Percentiles rank a stretch among this genome's conserved stretches.
phyloP scores from a whole-genome alignment of 2,797 vertebrate genomes.

The Linurgus olivaceus region DNA sequence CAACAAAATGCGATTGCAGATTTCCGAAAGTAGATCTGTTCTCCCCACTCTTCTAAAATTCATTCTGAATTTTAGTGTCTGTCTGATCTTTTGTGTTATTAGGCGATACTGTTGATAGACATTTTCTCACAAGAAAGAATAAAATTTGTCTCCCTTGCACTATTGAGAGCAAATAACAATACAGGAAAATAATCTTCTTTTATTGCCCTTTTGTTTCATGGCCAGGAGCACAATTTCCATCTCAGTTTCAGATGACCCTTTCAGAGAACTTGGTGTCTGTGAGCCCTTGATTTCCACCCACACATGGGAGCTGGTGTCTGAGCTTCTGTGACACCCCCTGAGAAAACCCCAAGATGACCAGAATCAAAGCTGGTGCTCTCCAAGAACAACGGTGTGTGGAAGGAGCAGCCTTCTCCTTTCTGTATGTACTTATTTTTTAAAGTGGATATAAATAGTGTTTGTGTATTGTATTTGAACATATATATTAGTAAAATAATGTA shows the following conservation, averaged over 20 bases:
- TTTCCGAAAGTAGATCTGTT: background rate
- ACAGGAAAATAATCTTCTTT: background rate
- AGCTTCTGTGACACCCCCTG: background rate
- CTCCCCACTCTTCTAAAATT: background rate
- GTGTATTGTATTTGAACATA: background rate
- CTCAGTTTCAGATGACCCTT: background rate
- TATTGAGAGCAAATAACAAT: background rate
- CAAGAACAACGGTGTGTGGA: background rate
- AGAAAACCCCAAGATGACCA: background rate
- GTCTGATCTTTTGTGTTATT: background rate
- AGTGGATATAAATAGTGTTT: background rate
- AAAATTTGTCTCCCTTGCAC: background rate
- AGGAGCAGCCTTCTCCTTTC: accelerated
- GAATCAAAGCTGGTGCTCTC: background rate
- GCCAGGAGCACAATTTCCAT: background rate
- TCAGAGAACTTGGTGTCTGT: background rate
- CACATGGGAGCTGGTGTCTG: background rate
- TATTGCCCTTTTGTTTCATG: background rate
- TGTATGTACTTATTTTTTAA: background rate
- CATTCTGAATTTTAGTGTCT: background rate
- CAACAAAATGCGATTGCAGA: background rate
- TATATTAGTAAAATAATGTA: background rate
- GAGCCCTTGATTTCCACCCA: accelerated
- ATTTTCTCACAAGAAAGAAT: background rate
- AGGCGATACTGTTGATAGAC: background rate